Evolutionary conservation across 2,113 vertebrate genomes (phyloP).

Genomic region (Rana temporaria): DNA sequence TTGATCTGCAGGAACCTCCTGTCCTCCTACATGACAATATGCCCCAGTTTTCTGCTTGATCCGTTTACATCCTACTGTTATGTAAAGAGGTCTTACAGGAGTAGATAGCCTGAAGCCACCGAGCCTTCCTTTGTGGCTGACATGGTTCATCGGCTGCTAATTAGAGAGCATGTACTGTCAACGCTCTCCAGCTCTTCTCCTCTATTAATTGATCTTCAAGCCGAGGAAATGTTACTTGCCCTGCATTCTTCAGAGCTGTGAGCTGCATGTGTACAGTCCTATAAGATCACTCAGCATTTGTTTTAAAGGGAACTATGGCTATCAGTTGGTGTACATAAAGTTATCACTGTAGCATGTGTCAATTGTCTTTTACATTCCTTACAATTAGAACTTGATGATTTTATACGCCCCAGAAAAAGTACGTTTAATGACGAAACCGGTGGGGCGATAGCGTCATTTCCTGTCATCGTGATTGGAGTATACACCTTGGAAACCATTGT

Average conservation of each 20-base stretch:
- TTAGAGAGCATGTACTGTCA: constrained; percentile 76
- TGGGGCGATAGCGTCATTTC: no score
- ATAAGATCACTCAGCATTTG: no score
- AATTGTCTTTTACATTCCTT: no score
- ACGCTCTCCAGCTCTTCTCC: constrained; percentile 66
- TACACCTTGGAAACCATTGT: no score
- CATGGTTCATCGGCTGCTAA: constrained; percentile 75
- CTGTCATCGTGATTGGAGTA: no score
- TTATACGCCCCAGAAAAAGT: no score
- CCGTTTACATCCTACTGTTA: constrained; percentile 55
- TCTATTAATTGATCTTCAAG: constrained; percentile 77
- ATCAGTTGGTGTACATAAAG: no score
- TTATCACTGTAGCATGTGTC: no score
- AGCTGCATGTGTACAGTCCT: no score
- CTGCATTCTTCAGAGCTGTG: not conserved
- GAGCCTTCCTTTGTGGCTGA: constrained; percentile 65
- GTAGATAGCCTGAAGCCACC: constrained; percentile 57
- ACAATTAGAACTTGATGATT: no score
- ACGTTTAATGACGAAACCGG: no score
- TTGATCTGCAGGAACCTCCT: constrained; percentile 22
- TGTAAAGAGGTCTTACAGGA: constrained; percentile 52
- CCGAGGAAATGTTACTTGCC: constrained; percentile 69
- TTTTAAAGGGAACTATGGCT: no score
- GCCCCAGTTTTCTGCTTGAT: constrained; percentile 34
- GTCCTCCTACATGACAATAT: not conserved